Evolutionary conservation across 2,888 invertebrate genomes (phyloP), one percentile per base, ranked within the genome.

Genomic region (Hoplodrina blanda): DNA sequence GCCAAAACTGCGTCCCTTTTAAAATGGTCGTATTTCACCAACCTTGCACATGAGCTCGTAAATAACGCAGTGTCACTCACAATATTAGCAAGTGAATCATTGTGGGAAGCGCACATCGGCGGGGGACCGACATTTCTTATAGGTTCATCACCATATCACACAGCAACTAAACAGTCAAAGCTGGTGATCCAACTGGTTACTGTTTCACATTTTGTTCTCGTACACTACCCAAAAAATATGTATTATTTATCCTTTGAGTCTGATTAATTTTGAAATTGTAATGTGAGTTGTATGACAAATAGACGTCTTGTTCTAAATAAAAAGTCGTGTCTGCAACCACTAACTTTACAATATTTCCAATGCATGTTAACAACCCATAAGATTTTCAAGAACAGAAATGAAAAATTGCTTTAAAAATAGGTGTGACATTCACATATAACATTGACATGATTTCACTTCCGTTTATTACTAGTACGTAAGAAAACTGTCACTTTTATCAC

Each of bases 41-140:
- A 85, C 89, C 87, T 90, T 88, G 89, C 68, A 76, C 61, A 66
- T 78, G 76, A 72, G 69, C 81, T 81, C 86, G 82, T 83, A 87
- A 86, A 87, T 87, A 85, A 77, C 53, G 73, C 52, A 66, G 73
- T 84, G 83, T 87, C 88, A 87, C 85, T 87, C 86, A 83, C 74
- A 80, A 73, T 63, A 75, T 69, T 78, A 68, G 73, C 69, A 50
- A 68, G 78, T 85, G 85, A 88, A 82, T 85, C 85, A 86, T 67
- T 65, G 63, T 52, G 55, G 56, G 46, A 62, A 62, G 13, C 49
- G 67, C 37, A 54, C 60, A 57, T 30, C 25, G 64, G 19, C 66
- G 19, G 52, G 10, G n/a, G 53, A 53, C 71, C 46, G 63, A 71
- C 25, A 57, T 54, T 52, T 57, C 19, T 30, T 44, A 65, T 17